These are phyloP conservation scores for Drosophila pseudotakahashii DNA, from an alignment of 2,888 invertebrate genomes.

Conservation along the genomic window DNA sequence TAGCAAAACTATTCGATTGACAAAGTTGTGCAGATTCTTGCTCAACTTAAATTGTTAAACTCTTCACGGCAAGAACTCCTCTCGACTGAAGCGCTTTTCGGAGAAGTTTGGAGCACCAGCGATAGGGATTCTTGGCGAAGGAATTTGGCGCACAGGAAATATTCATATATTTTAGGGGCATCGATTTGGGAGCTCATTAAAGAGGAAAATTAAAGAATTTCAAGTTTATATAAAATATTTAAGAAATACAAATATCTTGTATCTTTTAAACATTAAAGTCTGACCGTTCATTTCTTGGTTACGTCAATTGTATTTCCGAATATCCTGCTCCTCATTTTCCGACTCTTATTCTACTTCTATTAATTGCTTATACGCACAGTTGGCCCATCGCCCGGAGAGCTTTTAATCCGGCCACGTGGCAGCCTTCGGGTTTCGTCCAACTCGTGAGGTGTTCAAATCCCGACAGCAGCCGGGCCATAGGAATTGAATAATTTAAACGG, in stretches of 20 bases:
- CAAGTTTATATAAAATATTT: background rate
- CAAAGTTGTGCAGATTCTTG: slow-evolving; percentile 54
- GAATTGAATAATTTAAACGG: slow-evolving; percentile 43
- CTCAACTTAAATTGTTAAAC: slow-evolving; percentile 41
- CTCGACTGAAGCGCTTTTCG: slow-evolving; percentile 13
- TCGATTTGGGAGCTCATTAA: slow-evolving; percentile 3
- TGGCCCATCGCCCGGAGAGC: slow-evolving; percentile 13
- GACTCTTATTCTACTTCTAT: slow-evolving; percentile 12
- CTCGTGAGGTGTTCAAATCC: slow-evolving; percentile 36
- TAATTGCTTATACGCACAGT: slow-evolving; percentile 40
- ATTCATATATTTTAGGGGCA: slow-evolving; percentile 13
- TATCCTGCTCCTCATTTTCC: background rate
- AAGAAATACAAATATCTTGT: background rate
- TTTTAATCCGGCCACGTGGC: slow-evolving; percentile 48
- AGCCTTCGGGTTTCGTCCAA: slow-evolving; percentile 19
- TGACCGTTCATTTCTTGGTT: background rate
- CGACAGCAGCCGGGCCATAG: slow-evolving; percentile 16
- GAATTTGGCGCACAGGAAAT: slow-evolving; percentile 26
- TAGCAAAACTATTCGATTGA: slow-evolving; percentile 64
- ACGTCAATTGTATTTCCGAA: background rate
- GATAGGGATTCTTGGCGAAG: slow-evolving; percentile 19
- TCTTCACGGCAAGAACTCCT: slow-evolving; percentile 30
- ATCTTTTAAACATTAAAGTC: background rate
- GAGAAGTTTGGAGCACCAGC: slow-evolving; percentile 17
- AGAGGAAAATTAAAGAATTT: background rate